phyloP scores from a whole-genome alignment of 2,888 invertebrate species.

The Ectemnius lituratus region DNA sequence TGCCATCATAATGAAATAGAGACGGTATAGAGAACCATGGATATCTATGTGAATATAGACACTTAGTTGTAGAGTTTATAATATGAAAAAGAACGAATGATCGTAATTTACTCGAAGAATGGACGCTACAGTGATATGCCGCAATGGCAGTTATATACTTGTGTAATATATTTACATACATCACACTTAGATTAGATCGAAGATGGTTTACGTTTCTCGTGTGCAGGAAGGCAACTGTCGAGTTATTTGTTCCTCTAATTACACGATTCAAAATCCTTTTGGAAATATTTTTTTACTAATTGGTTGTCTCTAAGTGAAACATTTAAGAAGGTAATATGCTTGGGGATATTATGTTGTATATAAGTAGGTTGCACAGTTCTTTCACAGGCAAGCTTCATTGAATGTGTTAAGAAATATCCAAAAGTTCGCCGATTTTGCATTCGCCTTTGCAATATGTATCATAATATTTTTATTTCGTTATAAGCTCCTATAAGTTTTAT shows the following conservation, averaged over 20 bases:
- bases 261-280: constrained; percentile 7
- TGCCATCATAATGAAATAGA: constrained; percentile 62
- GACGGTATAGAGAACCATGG: constrained; percentile 52
- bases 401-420: constrained; percentile 31
- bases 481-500: too few species aligned
- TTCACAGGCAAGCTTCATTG: constrained; percentile 6
- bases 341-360: too few species aligned
- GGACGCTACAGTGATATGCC: constrained; percentile 45
- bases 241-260: constrained; percentile 50
- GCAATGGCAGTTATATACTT: constrained; percentile 35
- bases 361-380: too few species aligned
- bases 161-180: constrained; percentile 52
- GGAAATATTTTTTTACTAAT: too few species aligned
- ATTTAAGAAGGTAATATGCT: too few species aligned
- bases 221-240: constrained; percentile 24
- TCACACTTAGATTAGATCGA: constrained; percentile 32
- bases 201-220: constrained; percentile 30
- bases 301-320: too few species aligned
- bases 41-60: constrained; percentile 70
- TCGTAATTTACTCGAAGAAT: constrained; percentile 40
- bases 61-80: constrained; percentile 64
- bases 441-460: constrained; percentile 1
- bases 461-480: too few species aligned
- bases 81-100: constrained; percentile 43
- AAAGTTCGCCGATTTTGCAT: constrained; percentile 34